Base-by-base conservation (phyloP, 2,113 vertebrate genomes). In the Dromas ardeola region DNA sequence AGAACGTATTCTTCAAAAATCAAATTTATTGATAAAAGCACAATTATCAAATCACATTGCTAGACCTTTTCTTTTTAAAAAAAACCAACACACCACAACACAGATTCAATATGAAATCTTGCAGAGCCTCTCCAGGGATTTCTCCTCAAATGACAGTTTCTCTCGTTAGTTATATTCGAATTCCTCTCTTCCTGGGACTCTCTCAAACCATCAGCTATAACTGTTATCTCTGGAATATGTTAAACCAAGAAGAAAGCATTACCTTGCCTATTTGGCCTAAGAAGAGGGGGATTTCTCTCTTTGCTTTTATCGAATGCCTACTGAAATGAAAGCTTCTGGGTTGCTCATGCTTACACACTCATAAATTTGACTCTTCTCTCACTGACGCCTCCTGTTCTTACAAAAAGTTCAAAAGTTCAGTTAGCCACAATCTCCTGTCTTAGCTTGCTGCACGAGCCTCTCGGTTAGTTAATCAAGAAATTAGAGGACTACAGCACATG, bases 331-430 rank as follows among this genome's bases (percentile, higher is more conserved):
- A 82, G 22, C 0, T 34, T 87, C n/a, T 49, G 56, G 22, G 40
- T 70, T 82, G 58, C 15, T 53, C 49, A 42, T 29, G 43, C 43
- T 93, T 56, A 81, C 0, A 0, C 65, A 47, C 34, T 89, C 78
- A 49, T 76, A 72, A 69, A 86, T 76, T 69, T n/a, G 25, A 42
- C 58, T 90, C 27, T 66, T 86, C 42, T 73, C 32, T 69, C 55
- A 55, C 40, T 65, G 78, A 45, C 16, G 1, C 53, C 63, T 91
- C 15, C 23, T 89, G 77, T 88, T 53, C 73, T 94, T 77, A 49
- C 4, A 13, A 93, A 65, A 91, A 94, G 81, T 90, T 93, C 78
- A 38, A 38, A 94, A 95, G 90, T 91, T 88, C 91, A 93, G n/a
- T 32, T 76, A 95, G 78, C 74, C 85, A 72, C 40, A 70, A 45